A percentile compares a stretch with the other conserved stretches of the same genome.
Evolutionary conservation across 1,140 invertebrate genomes (phyloP).

Genomic region (Pseudomyrmex cubaensis): DNA sequence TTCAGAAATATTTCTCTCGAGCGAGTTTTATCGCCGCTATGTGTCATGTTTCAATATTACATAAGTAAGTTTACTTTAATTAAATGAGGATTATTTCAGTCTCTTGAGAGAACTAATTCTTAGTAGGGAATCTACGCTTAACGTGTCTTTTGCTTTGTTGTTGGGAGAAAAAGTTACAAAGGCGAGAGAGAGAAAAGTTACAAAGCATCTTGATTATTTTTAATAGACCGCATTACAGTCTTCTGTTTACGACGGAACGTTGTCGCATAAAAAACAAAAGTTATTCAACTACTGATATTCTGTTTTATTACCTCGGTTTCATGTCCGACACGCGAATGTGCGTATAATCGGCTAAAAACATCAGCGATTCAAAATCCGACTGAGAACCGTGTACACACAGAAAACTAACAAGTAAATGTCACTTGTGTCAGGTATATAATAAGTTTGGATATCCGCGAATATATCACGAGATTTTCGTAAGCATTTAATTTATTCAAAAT

Average conservation of each 20-base stretch:
- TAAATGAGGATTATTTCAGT: constrained; percentile 55
- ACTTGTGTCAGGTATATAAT: too few species aligned
- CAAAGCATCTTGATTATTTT: constrained; percentile 42
- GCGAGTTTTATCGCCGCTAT: constrained; percentile 51
- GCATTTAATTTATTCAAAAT: too few species aligned
- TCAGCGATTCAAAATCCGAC: too few species aligned
- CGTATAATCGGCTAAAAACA: too few species aligned
- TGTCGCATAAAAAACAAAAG: constrained; percentile 22
- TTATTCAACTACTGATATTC: constrained; percentile 16
- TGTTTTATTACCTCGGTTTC: constrained; percentile 22
- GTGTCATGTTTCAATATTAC: constrained; percentile 39
- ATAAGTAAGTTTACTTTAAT: constrained; percentile 59
- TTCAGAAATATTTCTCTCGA: constrained; percentile 37
- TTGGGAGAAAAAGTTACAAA: constrained; percentile 54
- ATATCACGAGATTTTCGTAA: too few species aligned
- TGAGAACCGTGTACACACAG: too few species aligned
- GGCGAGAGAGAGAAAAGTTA: too few species aligned
- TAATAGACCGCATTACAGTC: constrained; percentile 39
- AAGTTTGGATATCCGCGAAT: too few species aligned
- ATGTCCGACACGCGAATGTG: constrained; percentile 8
- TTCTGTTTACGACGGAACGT: constrained; percentile 34
- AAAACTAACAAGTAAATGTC: too few species aligned
- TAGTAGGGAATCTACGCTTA: constrained; percentile 15
- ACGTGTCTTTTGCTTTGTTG: constrained; percentile 27
- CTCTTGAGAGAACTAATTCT: constrained; percentile 20